Base-by-base conservation (phyloP, 1,140 invertebrate genomes). In the Drosophila orena region DNA sequence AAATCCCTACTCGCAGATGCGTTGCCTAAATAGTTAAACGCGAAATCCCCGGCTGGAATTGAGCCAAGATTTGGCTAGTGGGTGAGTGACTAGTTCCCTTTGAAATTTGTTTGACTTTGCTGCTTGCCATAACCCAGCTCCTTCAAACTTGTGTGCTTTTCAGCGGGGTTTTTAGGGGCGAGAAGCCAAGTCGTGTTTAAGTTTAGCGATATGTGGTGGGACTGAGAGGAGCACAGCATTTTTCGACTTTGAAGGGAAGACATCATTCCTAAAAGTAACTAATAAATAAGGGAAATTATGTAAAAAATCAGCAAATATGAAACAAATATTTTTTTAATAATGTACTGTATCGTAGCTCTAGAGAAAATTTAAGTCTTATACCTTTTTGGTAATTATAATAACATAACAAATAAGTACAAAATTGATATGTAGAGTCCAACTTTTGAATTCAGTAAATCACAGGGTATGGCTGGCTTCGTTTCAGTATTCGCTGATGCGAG, bases 71-170 rank as follows among this genome's bases (percentile, higher is more conserved):
- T 37, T 50, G 17, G n/a, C 3, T n/a, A 14, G 4, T n/a, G 34
- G 15, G 38, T 30, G 27, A 20, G 17, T 40, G 12, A 24, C 38
- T 57, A 30, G 57, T 34, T 38, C 42, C 59, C 57, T 83, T 62
- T 76, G 72, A 71, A 60, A 66, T 54, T 66, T 57, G 72, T 81
- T 72, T 81, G 72, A 81, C 69, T 79, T 57, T 60, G 46, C 40
- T 42, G 40, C 24, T 56, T 71, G 22, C 43, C 50, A 34, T 35
- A 47, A 71, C 35, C 47, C 27, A 35, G 43, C 35, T 34, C 12
- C 40, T 8, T 7, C 34, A 24, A 53, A 53, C 50, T 43, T 42
- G 68, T 57, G 43, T 46, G 43, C 43, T 42, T 70, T 69, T 70
- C 20, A 40, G 35, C 8, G 24, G 42, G 47, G 66, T 68, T 56